Evolutionary conservation across 2,888 invertebrate species (phyloP).

Genomic region (Ophonus ardosiacus): DNA sequence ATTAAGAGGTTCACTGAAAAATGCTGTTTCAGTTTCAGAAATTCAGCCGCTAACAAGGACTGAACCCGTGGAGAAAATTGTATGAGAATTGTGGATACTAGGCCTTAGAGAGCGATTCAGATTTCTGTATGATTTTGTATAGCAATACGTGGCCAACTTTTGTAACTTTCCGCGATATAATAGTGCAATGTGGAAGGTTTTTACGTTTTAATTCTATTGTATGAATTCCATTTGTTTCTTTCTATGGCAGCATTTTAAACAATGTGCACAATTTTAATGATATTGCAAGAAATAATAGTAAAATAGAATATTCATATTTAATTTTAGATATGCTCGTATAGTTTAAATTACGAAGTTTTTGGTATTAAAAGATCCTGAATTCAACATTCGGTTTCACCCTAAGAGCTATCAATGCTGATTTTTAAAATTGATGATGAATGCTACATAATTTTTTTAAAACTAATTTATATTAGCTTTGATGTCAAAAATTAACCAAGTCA

Average conservation of each 20-base stretch:
- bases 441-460: no score
- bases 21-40: slow-evolving; percentile 55
- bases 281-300: no score
- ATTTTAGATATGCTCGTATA: no score
- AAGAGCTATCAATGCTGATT: no score
- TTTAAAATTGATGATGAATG: no score
- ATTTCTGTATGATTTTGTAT: slow-evolving; percentile 40
- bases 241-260: neutral
- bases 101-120: slow-evolving; percentile 27
- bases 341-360: no score
- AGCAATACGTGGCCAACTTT: neutral
- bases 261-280: no score
- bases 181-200: slow-evolving; percentile 14
- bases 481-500: no score
- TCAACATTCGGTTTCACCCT: no score
- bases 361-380: no score
- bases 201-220: slow-evolving; percentile 11
- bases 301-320: no score
- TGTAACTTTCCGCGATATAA: slow-evolving; percentile 7
- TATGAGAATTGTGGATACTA: slow-evolving; percentile 43
- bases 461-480: no score
- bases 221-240: neutral
- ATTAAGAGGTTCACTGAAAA: slow-evolving; percentile 49
- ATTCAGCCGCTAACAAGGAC: slow-evolving; percentile 52
- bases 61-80: slow-evolving; percentile 32